Conservation (phyloP, 2,888 invertebrate species). For the Tribolium freemani region DNA sequence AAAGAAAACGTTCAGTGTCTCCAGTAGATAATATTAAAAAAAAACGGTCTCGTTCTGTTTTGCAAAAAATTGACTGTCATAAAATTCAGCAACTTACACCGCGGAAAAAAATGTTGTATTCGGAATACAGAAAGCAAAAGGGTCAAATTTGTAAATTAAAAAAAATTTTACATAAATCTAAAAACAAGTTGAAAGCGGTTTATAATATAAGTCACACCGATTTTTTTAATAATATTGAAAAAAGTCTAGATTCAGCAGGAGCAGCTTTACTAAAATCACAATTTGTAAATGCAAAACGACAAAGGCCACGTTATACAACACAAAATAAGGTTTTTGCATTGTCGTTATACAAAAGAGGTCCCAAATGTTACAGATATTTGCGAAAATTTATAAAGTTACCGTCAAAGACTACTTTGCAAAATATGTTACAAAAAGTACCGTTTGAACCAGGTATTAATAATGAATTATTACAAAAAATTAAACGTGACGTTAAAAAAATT, state of each 20-base stretch:
- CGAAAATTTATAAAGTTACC: background rate
- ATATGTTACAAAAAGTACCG: background rate
- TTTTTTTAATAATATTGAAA: background rate
- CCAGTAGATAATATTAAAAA: too few species aligned
- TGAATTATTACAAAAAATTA: background rate
- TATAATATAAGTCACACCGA: background rate
- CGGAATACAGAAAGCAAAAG: background rate
- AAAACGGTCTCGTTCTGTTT: too few species aligned
- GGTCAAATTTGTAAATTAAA: background rate
- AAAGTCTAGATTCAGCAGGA: background rate
- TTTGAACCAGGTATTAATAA: background rate
- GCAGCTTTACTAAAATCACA: background rate
- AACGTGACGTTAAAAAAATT: background rate
- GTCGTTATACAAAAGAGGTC: background rate
- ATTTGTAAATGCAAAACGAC: too few species aligned
- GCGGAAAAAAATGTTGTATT: conserved; percentile 1
- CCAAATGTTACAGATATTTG: background rate
- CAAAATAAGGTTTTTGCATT: background rate
- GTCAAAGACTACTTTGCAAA: background rate
- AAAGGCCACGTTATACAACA: background rate
- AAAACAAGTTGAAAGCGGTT: background rate
- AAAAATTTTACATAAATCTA: background rate
- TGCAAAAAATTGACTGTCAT: background rate
- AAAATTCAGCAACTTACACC: background rate
- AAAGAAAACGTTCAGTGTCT: too few species aligned